Conservation (phyloP, 1,140 invertebrate genomes). For the Pantala flavescens region DNA sequence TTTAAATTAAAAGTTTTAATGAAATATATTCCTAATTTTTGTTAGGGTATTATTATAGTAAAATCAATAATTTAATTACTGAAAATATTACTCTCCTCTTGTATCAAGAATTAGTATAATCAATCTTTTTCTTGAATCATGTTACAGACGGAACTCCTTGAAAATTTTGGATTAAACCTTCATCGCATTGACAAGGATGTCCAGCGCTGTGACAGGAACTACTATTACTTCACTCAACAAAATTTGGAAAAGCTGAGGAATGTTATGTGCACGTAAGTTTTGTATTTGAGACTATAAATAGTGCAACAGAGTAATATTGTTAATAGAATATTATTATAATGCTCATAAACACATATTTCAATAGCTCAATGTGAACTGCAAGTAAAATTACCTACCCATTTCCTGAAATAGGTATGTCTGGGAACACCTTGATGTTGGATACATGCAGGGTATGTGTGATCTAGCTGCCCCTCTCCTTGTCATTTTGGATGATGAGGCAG, state of each 20-base stretch:
- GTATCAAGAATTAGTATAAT: too few relatives aligned
- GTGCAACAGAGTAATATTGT: neutral
- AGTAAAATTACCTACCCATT: slow-evolving; percentile 10
- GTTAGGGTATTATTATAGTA: too few relatives aligned
- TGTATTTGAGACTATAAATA: neutral
- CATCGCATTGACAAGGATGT: slow-evolving; percentile 96
- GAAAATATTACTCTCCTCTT: too few relatives aligned
- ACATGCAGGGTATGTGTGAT: slow-evolving; percentile 93
- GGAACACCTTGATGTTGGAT: slow-evolving; percentile 84
- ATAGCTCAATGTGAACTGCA: neutral
- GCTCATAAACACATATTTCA: too few relatives aligned
- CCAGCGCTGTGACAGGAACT: slow-evolving; percentile 86
- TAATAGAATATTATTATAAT: slow-evolving; percentile 13
- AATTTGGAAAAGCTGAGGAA: slow-evolving; percentile 91
- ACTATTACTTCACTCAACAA: slow-evolving; percentile 75
- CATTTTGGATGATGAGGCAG: slow-evolving; percentile 81
- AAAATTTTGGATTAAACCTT: slow-evolving; percentile 79
- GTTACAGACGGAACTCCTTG: slow-evolving; percentile 65
- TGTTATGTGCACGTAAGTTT: slow-evolving; percentile 86
- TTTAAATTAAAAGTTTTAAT: too few relatives aligned
- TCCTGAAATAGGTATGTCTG: slow-evolving; percentile 66
- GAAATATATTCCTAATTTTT: too few relatives aligned
- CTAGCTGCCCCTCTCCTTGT: slow-evolving; percentile 85
- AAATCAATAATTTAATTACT: too few relatives aligned
- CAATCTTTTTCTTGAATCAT: slow-evolving; percentile 16